Base-by-base conservation (phyloP, 2,113 vertebrate species). In the Chionis minor region DNA sequence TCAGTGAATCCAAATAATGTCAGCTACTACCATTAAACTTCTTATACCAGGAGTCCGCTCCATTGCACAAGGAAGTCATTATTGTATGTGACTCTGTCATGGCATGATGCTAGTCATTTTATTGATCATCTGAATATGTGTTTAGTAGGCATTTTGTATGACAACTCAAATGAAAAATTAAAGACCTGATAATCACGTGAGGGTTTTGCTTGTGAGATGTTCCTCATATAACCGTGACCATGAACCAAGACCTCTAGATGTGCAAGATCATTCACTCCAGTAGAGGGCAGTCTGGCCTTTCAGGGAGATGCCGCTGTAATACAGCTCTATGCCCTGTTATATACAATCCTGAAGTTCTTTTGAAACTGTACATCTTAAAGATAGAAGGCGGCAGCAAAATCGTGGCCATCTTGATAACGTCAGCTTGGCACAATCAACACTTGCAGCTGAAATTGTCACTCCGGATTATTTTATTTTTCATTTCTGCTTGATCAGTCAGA, bases 251-350 rank as follows among this genome's bases (percentile, higher is more conserved):
- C 66, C 19, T 7, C 20, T 77, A n/a, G 23, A 23, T 63, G 38
- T 91, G 67, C 55, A 49, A 94, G 58, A 70, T 42, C 28, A 54
- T 81, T 91, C 20, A 24, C 17, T 71, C 93, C 93, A 92, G 95
- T 38, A 94, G 91, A 96, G 96, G 94, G 93, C 86, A 96, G 51
- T 67, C 69, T 86, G 83, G 59, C 20, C 81, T 91, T 94, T 88
- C 77, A 91, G 69, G 92, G 77, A 81, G 35, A 66, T 70, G 8
- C 8, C 16, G 72, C 4, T 89, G 23, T 66, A 20, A 23, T 82
- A 32, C 23, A n/a, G 44, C 24, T 83, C 23, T 73, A 5, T 86
- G 63, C 24, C 51, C 92, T 73, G 7, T 58, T 80, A 14, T 73
- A 12, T 16, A 7, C 27, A 47, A 71, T 14, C 14, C 35, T 51